Conservation (phyloP, 1,140 invertebrate genomes). For the Drosophila leontia region DNA sequence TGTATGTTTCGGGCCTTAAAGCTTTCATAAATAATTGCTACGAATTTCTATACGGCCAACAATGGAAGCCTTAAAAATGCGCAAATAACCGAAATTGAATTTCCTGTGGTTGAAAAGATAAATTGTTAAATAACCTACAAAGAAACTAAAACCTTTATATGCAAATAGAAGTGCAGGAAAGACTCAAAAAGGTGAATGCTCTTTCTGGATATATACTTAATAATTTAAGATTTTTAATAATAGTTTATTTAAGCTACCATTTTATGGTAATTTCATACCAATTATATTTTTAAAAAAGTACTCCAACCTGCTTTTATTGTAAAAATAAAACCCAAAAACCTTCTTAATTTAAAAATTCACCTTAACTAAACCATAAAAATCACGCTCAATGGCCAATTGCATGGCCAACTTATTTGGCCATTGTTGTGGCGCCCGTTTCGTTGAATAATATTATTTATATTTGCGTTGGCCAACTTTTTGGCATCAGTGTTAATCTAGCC, state of each 20-base stretch:
- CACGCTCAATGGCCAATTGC: conserved; percentile 6
- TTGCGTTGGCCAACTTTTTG: conserved; percentile 41
- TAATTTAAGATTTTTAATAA: too few relatives aligned
- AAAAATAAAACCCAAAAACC: background rate
- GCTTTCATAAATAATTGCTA: conserved; percentile 2
- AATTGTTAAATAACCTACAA: conserved; percentile 3
- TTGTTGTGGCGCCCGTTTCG: conserved; percentile 7
- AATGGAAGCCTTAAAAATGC: conserved; percentile 7
- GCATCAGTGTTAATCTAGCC: conserved; percentile 52
- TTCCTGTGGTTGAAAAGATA: background rate
- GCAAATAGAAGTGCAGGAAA: conserved; percentile 1
- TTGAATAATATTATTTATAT: conserved; percentile 34
- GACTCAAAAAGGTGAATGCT: background rate
- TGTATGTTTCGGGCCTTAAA: conserved; percentile 2
- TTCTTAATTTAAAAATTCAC: conserved; percentile 1
- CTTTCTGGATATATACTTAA: too few relatives aligned
- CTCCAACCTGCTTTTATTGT: background rate
- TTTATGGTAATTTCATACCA: too few relatives aligned
- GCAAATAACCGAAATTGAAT: background rate
- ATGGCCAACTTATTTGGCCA: conserved; percentile 6
- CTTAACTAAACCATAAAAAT: conserved; percentile 14
- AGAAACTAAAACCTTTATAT: background rate
- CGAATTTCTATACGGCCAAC: background rate
- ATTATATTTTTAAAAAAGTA: background rate
- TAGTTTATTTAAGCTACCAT: too few relatives aligned